These are phyloP conservation scores for Chaetophractus vellerosus DNA, from an alignment of 2,797 vertebrate genomes.

Conservation along the genomic window DNA sequence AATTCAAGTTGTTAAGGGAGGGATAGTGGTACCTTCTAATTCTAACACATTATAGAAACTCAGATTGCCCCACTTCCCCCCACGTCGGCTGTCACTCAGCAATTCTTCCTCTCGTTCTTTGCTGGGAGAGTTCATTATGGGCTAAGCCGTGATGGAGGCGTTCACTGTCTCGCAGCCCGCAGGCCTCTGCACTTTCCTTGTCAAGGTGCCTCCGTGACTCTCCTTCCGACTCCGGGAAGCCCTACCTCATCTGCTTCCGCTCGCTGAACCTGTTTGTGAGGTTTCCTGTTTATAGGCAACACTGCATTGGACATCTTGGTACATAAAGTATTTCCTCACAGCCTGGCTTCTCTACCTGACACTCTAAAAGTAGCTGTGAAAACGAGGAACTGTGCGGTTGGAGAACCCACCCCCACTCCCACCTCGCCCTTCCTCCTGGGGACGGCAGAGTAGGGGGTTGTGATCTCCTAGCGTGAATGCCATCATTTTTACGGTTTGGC, in stretches of 20 bases:
- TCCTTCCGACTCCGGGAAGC: not conserved
- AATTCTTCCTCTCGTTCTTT: not conserved
- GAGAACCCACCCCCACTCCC: too few species aligned
- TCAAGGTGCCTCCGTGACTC: not conserved
- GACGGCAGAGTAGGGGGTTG: accelerated
- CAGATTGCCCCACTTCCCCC: too few species aligned
- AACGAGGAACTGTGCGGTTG: not conserved
- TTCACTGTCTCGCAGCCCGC: not conserved
- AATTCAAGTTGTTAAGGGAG: not conserved
- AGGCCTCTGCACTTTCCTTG: not conserved
- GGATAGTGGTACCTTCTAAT: not conserved
- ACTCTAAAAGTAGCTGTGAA: not conserved
- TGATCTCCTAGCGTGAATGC: not conserved
- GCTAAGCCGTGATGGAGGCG: too few species aligned
- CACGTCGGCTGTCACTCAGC: too few species aligned
- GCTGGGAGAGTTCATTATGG: not conserved
- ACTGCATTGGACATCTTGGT: not conserved
- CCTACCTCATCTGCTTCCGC: not conserved
- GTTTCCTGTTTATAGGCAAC: not conserved
- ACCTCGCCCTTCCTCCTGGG: not conserved
- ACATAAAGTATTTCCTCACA: not conserved
- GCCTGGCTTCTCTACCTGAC: not conserved
- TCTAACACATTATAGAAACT: not conserved
- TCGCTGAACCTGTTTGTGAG: accelerated
- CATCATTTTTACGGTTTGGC: not conserved